Conservation (phyloP, 2,888 invertebrate species). For the Chaitophorus viminalis region DNA sequence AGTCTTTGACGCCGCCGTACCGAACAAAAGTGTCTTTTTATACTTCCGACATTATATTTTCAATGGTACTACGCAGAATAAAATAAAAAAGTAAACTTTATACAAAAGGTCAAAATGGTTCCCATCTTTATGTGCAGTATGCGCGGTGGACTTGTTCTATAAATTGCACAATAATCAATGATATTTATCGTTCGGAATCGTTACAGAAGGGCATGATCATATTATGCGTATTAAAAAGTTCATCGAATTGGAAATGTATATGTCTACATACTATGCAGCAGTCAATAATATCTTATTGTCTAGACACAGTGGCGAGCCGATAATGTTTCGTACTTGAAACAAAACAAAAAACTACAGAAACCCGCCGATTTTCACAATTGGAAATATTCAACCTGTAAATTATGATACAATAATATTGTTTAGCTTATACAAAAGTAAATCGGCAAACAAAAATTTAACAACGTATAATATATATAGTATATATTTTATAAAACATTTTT, state of each 20-base stretch:
- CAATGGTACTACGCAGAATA: background rate
- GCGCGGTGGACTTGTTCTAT: background rate
- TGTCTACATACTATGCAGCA: background rate
- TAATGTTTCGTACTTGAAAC: too few species aligned
- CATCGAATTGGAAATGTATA: background rate
- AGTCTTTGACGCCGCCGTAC: background rate
- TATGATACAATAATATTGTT: too few species aligned
- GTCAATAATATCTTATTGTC: background rate
- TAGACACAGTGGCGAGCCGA: too few species aligned
- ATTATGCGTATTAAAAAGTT: background rate
- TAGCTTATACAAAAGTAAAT: too few species aligned
- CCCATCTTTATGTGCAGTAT: background rate
- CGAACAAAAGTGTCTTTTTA: background rate
- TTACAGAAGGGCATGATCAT: background rate
- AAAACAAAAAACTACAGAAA: too few species aligned
- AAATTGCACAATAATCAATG: background rate
- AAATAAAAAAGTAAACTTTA: background rate
- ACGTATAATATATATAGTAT: too few species aligned
- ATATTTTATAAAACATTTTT: too few species aligned
- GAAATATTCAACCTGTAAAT: too few species aligned
- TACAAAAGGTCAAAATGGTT: background rate
- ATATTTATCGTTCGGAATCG: background rate
- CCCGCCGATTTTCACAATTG: too few species aligned
- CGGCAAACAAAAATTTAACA: too few species aligned
- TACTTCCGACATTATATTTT: constrained; percentile 7